Evolutionary conservation across 64 coral and sea anemone genomes (phyloP).

Genomic region (Cladopsammia gracilis): DNA sequence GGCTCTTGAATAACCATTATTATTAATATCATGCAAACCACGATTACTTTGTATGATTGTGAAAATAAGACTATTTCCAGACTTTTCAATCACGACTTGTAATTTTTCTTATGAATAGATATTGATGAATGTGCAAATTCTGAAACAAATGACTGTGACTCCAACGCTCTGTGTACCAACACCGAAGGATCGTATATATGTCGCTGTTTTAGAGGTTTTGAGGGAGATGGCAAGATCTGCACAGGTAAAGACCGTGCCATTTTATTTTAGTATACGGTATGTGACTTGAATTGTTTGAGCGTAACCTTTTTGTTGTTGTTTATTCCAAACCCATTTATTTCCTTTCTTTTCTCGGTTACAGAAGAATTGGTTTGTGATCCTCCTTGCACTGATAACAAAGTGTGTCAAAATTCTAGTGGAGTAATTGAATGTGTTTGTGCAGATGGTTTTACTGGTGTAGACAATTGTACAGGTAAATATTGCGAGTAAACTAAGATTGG

Average conservation of each 20-base stretch:
- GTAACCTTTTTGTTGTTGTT: too few species aligned
- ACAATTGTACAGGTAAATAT: slow-evolving; percentile 39
- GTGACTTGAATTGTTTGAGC: too few species aligned
- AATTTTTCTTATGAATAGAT: background rate
- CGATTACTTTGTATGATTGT: too few species aligned
- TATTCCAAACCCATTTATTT: background rate
- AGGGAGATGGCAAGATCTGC: slow-evolving; percentile 67
- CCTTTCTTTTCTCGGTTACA: background rate
- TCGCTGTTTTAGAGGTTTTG: slow-evolving; percentile 66
- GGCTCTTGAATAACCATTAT: too few species aligned
- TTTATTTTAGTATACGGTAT: background rate
- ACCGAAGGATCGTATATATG: slow-evolving; percentile 82
- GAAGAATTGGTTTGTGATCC: slow-evolving; percentile 35
- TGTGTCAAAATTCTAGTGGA: slow-evolving; percentile 54
- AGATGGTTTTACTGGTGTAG: slow-evolving; percentile 36
- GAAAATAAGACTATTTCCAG: background rate
- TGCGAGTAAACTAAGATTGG: too few species aligned
- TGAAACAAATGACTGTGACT: slow-evolving; percentile 53
- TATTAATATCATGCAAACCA: too few species aligned
- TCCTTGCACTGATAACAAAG: slow-evolving; percentile 41
- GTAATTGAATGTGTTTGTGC: slow-evolving; percentile 53
- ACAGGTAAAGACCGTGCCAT: background rate
- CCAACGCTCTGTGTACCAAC: slow-evolving; percentile 78
- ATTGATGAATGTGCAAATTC: slow-evolving; percentile 45
- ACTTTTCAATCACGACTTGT: background rate